Evolutionary conservation across 2,888 invertebrate species (phyloP).

Genomic region (Timema cristinae): DNA sequence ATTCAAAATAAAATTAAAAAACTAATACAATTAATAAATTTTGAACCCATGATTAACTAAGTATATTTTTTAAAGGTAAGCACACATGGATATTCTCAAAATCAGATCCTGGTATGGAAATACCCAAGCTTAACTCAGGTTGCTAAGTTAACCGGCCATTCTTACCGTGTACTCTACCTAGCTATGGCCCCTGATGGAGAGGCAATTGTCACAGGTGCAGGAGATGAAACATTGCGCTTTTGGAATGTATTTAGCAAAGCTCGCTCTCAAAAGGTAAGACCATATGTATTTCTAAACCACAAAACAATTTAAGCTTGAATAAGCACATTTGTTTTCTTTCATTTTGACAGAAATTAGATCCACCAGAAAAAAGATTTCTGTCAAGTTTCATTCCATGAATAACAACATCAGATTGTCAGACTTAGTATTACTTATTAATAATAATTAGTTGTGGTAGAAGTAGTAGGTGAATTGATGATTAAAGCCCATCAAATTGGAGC

Average conservation of each 20-base stretch:
- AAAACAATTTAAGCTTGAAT: background rate
- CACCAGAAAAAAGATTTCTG: too few species aligned
- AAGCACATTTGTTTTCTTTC: background rate
- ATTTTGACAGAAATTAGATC: too few species aligned
- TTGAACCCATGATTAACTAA: background rate
- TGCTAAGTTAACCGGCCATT: slow-evolving; percentile 95
- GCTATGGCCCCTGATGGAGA: slow-evolving; percentile 98
- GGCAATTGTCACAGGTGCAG: slow-evolving; percentile 97
- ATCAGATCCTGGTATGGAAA: slow-evolving; percentile 98
- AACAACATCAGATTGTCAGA: background rate
- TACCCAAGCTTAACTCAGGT: slow-evolving; percentile 96
- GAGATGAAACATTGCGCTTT: slow-evolving; percentile 95
- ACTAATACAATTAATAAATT: background rate
- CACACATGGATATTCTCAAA: slow-evolving; percentile 98
- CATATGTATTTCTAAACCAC: background rate
- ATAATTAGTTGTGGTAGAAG: background rate
- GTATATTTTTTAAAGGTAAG: slow-evolving; percentile 51
- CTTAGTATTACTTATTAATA: background rate
- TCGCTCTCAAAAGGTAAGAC: slow-evolving; percentile 68
- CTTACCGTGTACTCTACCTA: slow-evolving; percentile 90
- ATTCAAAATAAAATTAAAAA: background rate
- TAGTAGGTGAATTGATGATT: too few species aligned
- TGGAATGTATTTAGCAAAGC: slow-evolving; percentile 99
- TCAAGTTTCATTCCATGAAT: background rate
- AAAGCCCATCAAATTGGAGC: too few species aligned